Evolutionary conservation across 2,888 invertebrate species (phyloP), one percentile per base, ranked within the genome.

Genomic region (Digitonthophagus gazella): DNA sequence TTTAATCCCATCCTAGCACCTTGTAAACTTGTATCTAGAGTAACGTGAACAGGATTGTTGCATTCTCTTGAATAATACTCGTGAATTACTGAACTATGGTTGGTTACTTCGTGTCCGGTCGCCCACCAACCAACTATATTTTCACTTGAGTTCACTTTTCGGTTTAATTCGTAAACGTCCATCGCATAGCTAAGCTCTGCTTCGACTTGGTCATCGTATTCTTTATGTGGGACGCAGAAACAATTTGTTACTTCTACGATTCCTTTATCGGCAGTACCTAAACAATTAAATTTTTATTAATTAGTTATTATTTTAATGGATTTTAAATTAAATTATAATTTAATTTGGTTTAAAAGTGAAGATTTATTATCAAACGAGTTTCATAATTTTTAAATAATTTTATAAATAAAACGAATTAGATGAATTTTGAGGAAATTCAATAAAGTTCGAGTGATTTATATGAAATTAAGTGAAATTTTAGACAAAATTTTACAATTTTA

Each of bases 101-200:
- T 96, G 0, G 98, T 97, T 57, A 99, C 96, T 83, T 98, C 98
- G 76, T 95, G 92, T 66, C 98, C 97, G 0, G 98, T 99, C 0
- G 98, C 97, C 93, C 93, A 98, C 99, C 99, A 99, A 18, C 99
- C 99, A 67, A 99, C 96, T 78, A 99, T 96, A 75, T 89, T 91
- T 84, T 99, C 98, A 70, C 90, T 91, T 0, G 95, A 89, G 80
- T 98, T 97, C 0, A 98, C 97, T 78, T 95, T 90, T 73, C 93
- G 90, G 83, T 98, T 97, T 67, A 98, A 86, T 76, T 97, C 97
- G 79, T 93, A 97, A 80, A 98, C 91, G 78, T 97, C 97, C 87
- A 95, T 91, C 15, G 98, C 98, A 85, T 97, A 98, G 80, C 94
- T 95, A 68, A 98, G 88, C 83, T 99, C 98, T 3, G 98, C 95